phyloP scores from a whole-genome alignment of 2,113 vertebrate species.

The Apistogramma diplotaenia region DNA sequence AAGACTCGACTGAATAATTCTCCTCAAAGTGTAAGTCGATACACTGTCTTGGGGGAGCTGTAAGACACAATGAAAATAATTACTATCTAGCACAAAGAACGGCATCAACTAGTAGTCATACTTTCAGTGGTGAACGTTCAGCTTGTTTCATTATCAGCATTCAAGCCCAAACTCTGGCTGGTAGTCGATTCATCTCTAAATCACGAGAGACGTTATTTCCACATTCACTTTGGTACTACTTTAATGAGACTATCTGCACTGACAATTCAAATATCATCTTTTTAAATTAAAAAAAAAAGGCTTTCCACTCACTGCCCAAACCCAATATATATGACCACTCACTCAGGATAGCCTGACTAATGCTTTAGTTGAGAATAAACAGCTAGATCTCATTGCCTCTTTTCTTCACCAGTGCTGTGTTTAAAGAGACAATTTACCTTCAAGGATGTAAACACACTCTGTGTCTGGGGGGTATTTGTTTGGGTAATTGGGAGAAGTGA shows the following conservation, averaged over 20 bases:
- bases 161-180: neutral
- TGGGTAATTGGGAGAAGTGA: conserved; percentile 97
- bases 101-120: conserved; percentile 17
- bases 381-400: neutral
- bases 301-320: neutral
- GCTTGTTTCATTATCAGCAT: conserved; percentile 23
- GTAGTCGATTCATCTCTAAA: conserved; percentile 11
- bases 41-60: conserved; percentile 96
- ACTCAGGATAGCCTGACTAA: neutral
- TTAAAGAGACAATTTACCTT: conserved; percentile 81
- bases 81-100: conserved; percentile 4
- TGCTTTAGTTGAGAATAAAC: neutral
- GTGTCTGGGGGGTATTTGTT: conserved; percentile 97
- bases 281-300: neutral
- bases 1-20: conserved; percentile 97
- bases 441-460: conserved; percentile 98
- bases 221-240: conserved; percentile 9
- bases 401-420: neutral
- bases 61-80: conserved; percentile 57
- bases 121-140: conserved; percentile 29
- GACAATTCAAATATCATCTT: neutral
- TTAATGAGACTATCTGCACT: conserved; percentile 11
- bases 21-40: conserved; percentile 98
- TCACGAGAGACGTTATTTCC: neutral
- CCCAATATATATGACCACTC: neutral